These are phyloP conservation scores for Listronotus oregonensis DNA, from an alignment of 1,140 invertebrate species.

Conservation along the genomic window DNA sequence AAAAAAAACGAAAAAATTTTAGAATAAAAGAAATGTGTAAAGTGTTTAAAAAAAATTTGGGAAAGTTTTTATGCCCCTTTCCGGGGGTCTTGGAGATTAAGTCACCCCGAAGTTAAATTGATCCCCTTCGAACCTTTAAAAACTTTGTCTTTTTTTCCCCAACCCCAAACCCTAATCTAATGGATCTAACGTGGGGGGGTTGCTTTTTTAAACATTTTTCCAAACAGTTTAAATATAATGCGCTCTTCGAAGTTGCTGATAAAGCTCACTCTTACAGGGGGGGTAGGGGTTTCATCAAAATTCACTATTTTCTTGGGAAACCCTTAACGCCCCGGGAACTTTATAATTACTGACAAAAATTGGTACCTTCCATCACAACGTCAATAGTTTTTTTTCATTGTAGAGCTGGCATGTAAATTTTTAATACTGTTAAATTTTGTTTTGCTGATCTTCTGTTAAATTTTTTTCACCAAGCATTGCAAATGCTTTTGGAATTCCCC, in stretches of 20 bases:
- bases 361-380: conserved; percentile 40
- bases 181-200: conserved; percentile 30
- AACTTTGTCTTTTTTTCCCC: conserved; percentile 35
- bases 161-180: conserved; percentile 42
- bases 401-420: conserved; percentile 30
- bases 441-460: too few relatives aligned
- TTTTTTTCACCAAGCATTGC: conserved; percentile 14
- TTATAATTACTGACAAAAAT: conserved; percentile 41
- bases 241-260: conserved; percentile 40
- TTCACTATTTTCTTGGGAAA: conserved; percentile 40
- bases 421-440: conserved; percentile 24
- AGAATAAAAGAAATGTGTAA: neutral
- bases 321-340: conserved; percentile 30
- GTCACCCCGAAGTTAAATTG: conserved; percentile 6
- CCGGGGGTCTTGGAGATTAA: neutral
- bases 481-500: conserved; percentile 17
- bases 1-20: conserved; percentile 8
- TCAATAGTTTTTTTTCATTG: conserved; percentile 37
- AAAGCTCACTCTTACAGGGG: too few relatives aligned
- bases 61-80: neutral
- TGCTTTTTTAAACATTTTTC: conserved; percentile 34
- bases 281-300: conserved; percentile 42
- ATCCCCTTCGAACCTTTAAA: conserved; percentile 46
- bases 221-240: conserved; percentile 43
- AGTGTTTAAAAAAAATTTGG: too few relatives aligned